Evolutionary conservation across 2,888 invertebrate species (phyloP).

Genomic region (Podotricha telesiphe): DNA sequence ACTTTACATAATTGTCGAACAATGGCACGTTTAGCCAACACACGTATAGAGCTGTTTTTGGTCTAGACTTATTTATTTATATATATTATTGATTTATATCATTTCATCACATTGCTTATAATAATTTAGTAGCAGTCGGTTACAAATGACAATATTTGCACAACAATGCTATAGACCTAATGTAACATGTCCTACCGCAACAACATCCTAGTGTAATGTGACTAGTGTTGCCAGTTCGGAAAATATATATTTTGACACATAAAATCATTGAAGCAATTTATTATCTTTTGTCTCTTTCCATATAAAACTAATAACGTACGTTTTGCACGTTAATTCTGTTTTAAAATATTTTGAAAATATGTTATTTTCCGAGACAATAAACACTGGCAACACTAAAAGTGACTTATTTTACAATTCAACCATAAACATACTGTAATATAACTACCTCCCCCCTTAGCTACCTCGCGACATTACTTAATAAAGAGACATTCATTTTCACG

Average conservation of each 20-base stretch:
- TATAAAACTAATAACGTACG: background rate
- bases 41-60: constrained; percentile 43
- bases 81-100: constrained; percentile 23
- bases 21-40: constrained; percentile 76
- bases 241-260: background rate
- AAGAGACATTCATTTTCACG: constrained; percentile 74
- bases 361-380: background rate
- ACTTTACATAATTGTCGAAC: constrained; percentile 69
- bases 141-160: constrained; percentile 43
- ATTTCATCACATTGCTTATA: constrained; percentile 25
- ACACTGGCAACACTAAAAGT: constrained; percentile 48
- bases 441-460: constrained; percentile 55
- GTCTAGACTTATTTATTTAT: constrained; percentile 40
- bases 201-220: constrained; percentile 58
- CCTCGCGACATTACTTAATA: constrained; percentile 58
- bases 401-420: constrained; percentile 42
- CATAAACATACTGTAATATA: constrained; percentile 37
- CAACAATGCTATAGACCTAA: constrained; percentile 61
- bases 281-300: background rate
- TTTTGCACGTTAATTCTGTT: background rate
- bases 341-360: background rate
- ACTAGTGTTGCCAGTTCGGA: constrained; percentile 27
- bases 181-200: constrained; percentile 69
- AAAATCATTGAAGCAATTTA: background rate
- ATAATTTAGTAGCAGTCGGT: constrained; percentile 25